phyloP scores from a whole-genome alignment of 2,797 vertebrate genomes.

The Enteromius paludinosus region DNA sequence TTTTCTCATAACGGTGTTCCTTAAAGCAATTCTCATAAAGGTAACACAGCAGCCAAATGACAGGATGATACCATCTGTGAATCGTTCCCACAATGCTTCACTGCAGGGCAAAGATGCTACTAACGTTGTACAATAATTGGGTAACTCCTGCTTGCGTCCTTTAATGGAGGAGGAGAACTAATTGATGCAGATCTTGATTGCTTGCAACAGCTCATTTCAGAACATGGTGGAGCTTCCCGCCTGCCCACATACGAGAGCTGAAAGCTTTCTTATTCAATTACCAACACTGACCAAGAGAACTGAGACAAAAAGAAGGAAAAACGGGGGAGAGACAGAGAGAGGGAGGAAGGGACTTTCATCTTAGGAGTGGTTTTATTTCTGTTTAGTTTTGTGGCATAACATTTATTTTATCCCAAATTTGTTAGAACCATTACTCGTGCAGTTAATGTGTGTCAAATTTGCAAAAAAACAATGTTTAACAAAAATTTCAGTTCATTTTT shows the following conservation, averaged over 20 bases:
- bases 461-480: background rate
- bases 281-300: slow-evolving; percentile 37
- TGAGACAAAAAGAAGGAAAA: background rate
- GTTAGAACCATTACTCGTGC: background rate
- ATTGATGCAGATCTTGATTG: slow-evolving; percentile 42
- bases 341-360: slow-evolving; percentile 1
- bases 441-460: background rate
- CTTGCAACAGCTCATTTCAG: slow-evolving; percentile 32
- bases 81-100: background rate
- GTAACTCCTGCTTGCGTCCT: slow-evolving; percentile 12
- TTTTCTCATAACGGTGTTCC: slow-evolving; percentile 24
- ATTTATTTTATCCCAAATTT: background rate
- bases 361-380: background rate
- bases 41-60: slow-evolving; percentile 11
- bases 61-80: slow-evolving; percentile 18
- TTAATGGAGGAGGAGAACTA: slow-evolving; percentile 24
- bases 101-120: slow-evolving; percentile 7
- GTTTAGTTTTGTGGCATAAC: background rate
- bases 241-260: slow-evolving; percentile 12
- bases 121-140: slow-evolving; percentile 22
- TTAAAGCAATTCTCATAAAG: slow-evolving; percentile 25
- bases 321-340: background rate
- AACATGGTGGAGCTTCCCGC: slow-evolving; percentile 28
- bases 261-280: slow-evolving; percentile 42
- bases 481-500: background rate